These are phyloP conservation scores for Orestias chungarensis DNA, from an alignment of 2,797 vertebrate species.

Conservation along the genomic window DNA sequence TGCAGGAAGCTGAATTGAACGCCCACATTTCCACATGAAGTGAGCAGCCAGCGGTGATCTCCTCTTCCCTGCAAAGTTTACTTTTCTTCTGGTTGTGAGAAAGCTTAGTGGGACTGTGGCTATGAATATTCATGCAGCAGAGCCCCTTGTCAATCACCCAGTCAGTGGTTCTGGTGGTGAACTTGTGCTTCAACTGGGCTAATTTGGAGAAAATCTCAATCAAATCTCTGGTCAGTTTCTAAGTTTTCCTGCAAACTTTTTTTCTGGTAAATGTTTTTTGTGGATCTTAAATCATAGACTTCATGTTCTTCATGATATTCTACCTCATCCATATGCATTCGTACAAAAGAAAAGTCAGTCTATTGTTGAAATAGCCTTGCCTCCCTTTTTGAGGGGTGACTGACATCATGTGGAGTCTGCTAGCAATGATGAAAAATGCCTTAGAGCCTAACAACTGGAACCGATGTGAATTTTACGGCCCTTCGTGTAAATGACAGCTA, in stretches of 20 bases:
- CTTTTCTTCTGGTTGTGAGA: constrained; percentile 82
- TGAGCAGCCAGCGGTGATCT: constrained; percentile 70
- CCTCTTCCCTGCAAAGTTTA: constrained; percentile 72
- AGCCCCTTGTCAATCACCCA: constrained; percentile 73
- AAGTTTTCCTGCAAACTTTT: constrained; percentile 16
- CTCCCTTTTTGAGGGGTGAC: background rate
- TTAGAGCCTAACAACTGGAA: background rate
- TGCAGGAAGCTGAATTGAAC: constrained; percentile 72
- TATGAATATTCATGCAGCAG: constrained; percentile 79
- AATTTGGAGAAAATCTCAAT: too few relatives aligned
- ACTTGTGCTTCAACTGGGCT: constrained; percentile 40
- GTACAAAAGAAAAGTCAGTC: background rate
- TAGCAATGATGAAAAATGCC: background rate
- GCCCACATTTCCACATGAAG: constrained; percentile 78
- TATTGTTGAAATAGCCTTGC: background rate
- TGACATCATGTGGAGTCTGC: background rate
- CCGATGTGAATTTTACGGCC: background rate
- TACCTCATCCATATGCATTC: background rate
- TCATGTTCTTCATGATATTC: too few relatives aligned
- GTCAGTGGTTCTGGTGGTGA: constrained; percentile 31
- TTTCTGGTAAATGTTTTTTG: constrained; percentile 22
- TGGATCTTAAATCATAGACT: too few relatives aligned
- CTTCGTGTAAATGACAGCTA: background rate
- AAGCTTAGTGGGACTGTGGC: constrained; percentile 69
- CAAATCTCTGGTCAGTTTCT: too few relatives aligned